Base-by-base conservation (phyloP, 2,888 invertebrate species). In the Drosophila pegasa region DNA sequence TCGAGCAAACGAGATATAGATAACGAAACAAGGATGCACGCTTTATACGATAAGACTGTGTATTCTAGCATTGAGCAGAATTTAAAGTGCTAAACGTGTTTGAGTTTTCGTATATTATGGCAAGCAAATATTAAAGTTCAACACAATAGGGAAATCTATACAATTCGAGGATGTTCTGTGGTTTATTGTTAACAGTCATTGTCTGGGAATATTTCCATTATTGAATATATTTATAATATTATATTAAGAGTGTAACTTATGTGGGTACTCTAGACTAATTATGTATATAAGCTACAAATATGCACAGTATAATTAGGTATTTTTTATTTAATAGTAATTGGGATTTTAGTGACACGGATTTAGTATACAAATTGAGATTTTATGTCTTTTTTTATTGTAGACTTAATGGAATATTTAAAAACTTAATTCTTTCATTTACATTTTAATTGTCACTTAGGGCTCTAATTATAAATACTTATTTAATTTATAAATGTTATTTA, bases 341-440 rank as follows among this genome's bases (percentile, higher is more conserved):
- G 73, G 75, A 60, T 45, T 77, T 75, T 61, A 77, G 64, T 77
- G 61, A 77, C 75, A 72, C 64, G 72, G 77, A 67, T 51, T 62
- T 47, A 58, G 20, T 51, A 29, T 47, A 71, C 54, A 59, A 54
- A 47, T 55, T 48, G 8, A 37, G 14, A 12, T 41, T 40, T 31
- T 14, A n/a, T 27, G 29, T 10, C 2, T 40, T 43, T 18, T 18
- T 41, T 58, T 8, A 38, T 14, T 35, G 37, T 37, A 12, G 25
- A 25, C 59, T 71, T 66, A 71, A 62, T 31, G 18, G n/a, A 50
- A 54, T 37, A 40, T 22, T 25, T 29, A 51, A 22, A 52, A 14
- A 6, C 20, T 47, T 55, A 16, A 0, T 8, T 40, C 14, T 48
- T 57, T 54, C 47, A 54, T 76, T 63, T 57, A 71, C 77, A 76